Percentiles rank a stretch among this genome's conserved stretches.
Conservation (phyloP, 2,888 invertebrate species). For the Latrodectus hesperus region DNA sequence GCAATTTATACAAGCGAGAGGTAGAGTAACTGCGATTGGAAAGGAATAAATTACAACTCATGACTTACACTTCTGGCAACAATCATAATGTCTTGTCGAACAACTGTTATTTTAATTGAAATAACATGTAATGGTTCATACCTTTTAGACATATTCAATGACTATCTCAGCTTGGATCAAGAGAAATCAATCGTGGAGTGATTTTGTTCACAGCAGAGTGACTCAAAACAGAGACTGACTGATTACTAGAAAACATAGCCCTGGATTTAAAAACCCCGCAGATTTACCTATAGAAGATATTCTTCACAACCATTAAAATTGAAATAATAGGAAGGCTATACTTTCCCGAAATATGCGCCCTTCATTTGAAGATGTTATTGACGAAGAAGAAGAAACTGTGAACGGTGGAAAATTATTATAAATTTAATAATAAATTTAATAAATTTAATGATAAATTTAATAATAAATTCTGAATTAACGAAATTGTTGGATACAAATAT, state of each 20-base stretch:
- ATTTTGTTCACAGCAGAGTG: neutral
- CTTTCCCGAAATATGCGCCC: neutral
- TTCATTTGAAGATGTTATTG: neutral
- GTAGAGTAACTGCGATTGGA: slow-evolving; percentile 5
- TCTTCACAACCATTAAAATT: neutral
- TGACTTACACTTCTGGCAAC: slow-evolving; percentile 4
- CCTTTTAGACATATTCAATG: neutral
- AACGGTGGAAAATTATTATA: neutral
- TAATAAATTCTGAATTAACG: neutral
- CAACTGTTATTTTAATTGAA: slow-evolving; percentile 2
- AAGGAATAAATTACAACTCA: slow-evolving; percentile 7
- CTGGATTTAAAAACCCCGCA: neutral
- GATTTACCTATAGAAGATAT: neutral
- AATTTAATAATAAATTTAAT: neutral
- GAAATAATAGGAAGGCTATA: neutral
- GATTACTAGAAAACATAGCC: neutral
- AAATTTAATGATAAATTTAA: neutral
- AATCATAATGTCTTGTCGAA: neutral
- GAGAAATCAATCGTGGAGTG: neutral
- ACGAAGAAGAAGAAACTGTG: neutral
- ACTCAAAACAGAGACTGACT: neutral
- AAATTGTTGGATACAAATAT: neutral
- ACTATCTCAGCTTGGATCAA: neutral
- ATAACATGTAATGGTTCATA: too few relatives aligned
- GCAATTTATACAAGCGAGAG: neutral